Percentiles rank a stretch among this genome's conserved stretches.
phyloP scores from a whole-genome alignment of 2,113 vertebrate genomes.

The Hystrix cristata region DNA sequence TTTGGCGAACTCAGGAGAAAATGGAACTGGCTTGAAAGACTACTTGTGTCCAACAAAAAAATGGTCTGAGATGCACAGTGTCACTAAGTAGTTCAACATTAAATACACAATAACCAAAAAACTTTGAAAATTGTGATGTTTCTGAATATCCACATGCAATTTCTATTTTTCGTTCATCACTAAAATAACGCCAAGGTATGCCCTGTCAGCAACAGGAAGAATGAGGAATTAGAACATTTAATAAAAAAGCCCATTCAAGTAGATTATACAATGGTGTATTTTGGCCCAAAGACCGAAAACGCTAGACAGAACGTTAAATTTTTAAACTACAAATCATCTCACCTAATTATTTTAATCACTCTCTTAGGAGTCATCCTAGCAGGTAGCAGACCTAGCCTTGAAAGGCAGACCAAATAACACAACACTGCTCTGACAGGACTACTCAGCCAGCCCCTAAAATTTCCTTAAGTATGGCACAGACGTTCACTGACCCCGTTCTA shows the following conservation, averaged over 20 bases:
- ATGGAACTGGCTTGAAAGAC: conserved; percentile 9
- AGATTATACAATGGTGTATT: neutral
- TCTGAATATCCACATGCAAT: neutral
- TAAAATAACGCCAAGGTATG: neutral
- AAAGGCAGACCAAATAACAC: neutral
- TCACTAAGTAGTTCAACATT: neutral
- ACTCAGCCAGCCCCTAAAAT: conserved; percentile 3
- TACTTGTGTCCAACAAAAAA: neutral
- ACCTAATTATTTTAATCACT: neutral
- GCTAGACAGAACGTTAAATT: neutral
- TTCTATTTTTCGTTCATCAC: neutral
- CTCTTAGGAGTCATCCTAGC: conserved; percentile 37
- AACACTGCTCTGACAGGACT: conserved; percentile 22
- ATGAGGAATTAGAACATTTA: neutral
- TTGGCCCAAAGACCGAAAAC: neutral
- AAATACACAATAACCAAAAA: neutral
- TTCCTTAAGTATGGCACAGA: conserved; percentile 38
- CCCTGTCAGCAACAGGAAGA: neutral
- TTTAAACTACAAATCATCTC: neutral
- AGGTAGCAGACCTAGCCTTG: conserved; percentile 19
- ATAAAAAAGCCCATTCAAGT: conserved; percentile 24
- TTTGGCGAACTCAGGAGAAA: neutral
- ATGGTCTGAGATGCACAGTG: neutral
- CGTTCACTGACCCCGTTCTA: conserved; percentile 60
- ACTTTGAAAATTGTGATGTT: neutral